These are phyloP conservation scores for Phrynosoma blainvillii DNA, from an alignment of 2,113 vertebrate species.

Conservation along the genomic window DNA sequence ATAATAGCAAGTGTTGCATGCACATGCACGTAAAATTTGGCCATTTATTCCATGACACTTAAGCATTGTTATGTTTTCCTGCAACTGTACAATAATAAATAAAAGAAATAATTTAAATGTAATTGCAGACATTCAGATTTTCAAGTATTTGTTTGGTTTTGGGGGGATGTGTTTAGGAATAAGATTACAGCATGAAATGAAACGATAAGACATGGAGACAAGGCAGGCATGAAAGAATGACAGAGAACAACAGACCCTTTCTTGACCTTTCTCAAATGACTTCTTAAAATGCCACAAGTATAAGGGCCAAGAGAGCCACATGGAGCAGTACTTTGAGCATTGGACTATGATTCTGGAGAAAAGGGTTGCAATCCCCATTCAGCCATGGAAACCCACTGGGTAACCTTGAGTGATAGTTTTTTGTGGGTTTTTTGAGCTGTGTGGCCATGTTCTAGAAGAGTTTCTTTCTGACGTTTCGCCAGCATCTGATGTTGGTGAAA, in stretches of 20 bases:
- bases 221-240: background rate
- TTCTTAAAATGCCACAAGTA: background rate
- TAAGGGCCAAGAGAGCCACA: no score
- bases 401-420: no score
- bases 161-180: background rate
- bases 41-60: background rate
- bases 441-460: no score
- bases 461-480: no score
- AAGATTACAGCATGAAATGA: background rate
- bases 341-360: no score
- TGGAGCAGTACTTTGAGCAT: no score
- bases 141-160: background rate
- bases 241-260: background rate
- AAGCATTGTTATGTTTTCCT: background rate
- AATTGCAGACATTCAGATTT: background rate
- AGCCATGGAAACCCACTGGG: no score
- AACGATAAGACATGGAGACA: background rate
- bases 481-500: no score
- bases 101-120: background rate
- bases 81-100: background rate
- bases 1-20: background rate
- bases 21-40: no score
- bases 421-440: no score
- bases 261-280: background rate
- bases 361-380: no score